Base-by-base conservation (phyloP, 2,113 vertebrate genomes). In the Daboia siamensis region DNA sequence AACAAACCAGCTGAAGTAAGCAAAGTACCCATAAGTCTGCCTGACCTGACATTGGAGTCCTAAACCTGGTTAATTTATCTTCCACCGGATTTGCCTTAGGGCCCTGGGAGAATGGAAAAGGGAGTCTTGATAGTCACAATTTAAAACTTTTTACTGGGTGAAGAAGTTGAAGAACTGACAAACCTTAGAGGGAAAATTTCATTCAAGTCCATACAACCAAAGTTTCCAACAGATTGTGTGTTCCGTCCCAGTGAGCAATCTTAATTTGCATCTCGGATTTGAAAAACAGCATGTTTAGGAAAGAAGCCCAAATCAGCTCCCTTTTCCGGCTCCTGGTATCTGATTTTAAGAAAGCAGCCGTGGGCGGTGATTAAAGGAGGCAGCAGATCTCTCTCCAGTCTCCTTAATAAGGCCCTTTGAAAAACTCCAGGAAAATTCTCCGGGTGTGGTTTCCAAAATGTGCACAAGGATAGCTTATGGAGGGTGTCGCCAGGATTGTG, bases 1-100 rank as follows among this genome's bases (percentile, higher is more conserved):
- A 94, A 99, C 98, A 20, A 98, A 95, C n/a, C 98, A 98, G 88
- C 97, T 99, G 74, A 99, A 99, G 99, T 99, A 97, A 98, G 99
- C 96, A 8, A 86, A 55, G 46, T 4, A 12, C 20, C 6, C 1
- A 2, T 15, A 24, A 21, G 21, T 52, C 11, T 87, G 4, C 85
- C 21, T 88, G 29, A 84, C 23, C 23, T 21, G 4, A 20, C 6
- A 39, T 13, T 69, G 64, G 54, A 44, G 17, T 44, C 33, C 0
- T 80, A 80, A 46, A 86, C 23, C 5, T 10, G 85, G 46, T 51
- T 26, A 13, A n/a, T 52, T n/a, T 33, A 33, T 29, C 48, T 5
- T 13, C n/a, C 4, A 6, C 21, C 29, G 8, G 64, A 86, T 33
- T 29, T 61, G 2, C 23, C 52, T 52, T 24, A 39, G 6, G 9